Conservation (phyloP, 2,888 invertebrate species). For the Andricus curvator region DNA sequence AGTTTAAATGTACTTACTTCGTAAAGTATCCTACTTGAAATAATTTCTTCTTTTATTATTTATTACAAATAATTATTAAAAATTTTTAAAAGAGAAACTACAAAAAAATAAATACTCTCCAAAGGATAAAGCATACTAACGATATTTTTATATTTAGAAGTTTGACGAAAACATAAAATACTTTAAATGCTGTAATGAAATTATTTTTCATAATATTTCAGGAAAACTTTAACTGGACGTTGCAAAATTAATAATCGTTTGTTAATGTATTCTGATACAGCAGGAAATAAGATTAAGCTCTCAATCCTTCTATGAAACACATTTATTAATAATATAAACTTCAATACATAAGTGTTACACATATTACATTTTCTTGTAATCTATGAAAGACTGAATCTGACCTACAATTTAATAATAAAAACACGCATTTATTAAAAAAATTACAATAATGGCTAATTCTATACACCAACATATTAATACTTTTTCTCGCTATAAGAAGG, state of each 20-base stretch:
- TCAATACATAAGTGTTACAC: constrained; percentile 38
- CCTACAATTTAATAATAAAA: constrained; percentile 25
- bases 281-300: constrained; percentile 35
- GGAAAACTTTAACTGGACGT: background rate
- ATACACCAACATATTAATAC: constrained; percentile 35
- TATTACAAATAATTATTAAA: too few relatives aligned
- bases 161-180: too few relatives aligned
- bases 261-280: constrained; percentile 4
- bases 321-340: constrained; percentile 40
- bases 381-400: constrained; percentile 37
- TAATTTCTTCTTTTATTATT: too few relatives aligned
- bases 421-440: constrained; percentile 22
- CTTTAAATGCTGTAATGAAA: background rate
- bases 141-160: too few relatives aligned
- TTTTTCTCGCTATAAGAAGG: constrained; percentile 27
- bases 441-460: constrained; percentile 27
- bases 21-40: too few relatives aligned
- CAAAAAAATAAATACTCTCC: too few relatives aligned
- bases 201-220: background rate
- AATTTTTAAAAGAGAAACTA: too few relatives aligned
- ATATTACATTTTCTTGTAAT: constrained; percentile 27
- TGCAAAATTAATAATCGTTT: background rate
- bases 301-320: constrained; percentile 36
- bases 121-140: too few relatives aligned
- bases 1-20: too few relatives aligned